Percentiles rank a stretch among this genome's conserved stretches.
phyloP scores from a whole-genome alignment of 2,888 invertebrate genomes.

The Mayetiola destructor region DNA sequence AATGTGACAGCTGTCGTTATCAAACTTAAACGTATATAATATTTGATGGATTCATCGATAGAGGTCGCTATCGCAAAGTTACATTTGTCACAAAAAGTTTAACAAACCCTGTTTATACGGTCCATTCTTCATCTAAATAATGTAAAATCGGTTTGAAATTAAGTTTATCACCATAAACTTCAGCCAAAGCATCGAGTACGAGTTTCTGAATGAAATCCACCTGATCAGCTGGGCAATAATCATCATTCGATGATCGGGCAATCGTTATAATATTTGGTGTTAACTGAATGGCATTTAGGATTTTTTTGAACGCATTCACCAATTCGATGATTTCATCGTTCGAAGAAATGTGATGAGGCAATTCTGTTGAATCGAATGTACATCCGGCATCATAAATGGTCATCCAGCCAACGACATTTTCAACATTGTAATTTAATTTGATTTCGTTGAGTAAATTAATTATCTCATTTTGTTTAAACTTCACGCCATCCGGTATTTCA shows the following conservation, averaged over 20 bases:
- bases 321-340: constrained; percentile 49
- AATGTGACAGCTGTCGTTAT: too few relatives aligned
- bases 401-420: constrained; percentile 58
- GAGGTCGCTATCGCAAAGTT: too few relatives aligned
- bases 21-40: too few relatives aligned
- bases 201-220: constrained; percentile 63
- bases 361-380: constrained; percentile 67
- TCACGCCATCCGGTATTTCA: constrained; percentile 21
- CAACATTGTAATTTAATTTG: constrained; percentile 42
- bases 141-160: constrained; percentile 30
- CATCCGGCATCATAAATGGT: constrained; percentile 75
- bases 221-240: constrained; percentile 73
- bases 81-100: too few relatives aligned
- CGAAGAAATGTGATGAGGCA: constrained; percentile 71
- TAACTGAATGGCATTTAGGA: constrained; percentile 44
- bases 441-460: constrained; percentile 38
- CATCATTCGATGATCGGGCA: constrained; percentile 73
- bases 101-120: neutral
- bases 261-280: constrained; percentile 62
- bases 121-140: constrained; percentile 32
- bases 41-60: too few relatives aligned
- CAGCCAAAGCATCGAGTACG: constrained; percentile 44
- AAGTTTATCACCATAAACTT: constrained; percentile 28
- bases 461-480: constrained; percentile 27
- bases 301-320: constrained; percentile 42